These are phyloP conservation scores for Drosophila trapezifrons DNA, from an alignment of 1,140 invertebrate genomes.

Conservation along the genomic window DNA sequence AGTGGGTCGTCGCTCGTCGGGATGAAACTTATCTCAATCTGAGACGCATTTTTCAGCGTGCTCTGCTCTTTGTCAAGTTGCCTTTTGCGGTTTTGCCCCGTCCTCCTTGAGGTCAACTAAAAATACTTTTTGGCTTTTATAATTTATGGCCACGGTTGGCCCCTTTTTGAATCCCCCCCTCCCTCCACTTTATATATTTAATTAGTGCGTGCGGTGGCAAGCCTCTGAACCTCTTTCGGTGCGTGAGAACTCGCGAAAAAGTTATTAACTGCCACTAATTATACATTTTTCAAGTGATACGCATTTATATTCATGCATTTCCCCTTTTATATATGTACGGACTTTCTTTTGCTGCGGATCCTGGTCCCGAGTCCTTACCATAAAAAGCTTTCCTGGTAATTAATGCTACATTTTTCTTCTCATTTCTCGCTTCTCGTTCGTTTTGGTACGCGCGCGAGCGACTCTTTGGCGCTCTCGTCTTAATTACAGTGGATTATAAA, in stretches of 20 bases:
- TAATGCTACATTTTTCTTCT: conserved; percentile 60
- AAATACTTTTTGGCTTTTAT: conserved; percentile 61
- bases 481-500: conserved; percentile 75
- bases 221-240: conserved; percentile 36
- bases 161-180: conserved; percentile 4
- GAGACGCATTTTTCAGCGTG: conserved; percentile 63
- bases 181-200: conserved; percentile 65
- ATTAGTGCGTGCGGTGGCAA: conserved; percentile 57
- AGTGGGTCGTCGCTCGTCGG: not conserved
- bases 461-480: conserved; percentile 62
- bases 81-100: conserved; percentile 40
- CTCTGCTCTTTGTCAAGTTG: conserved; percentile 63
- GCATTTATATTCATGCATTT: conserved; percentile 71
- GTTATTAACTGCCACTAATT: conserved; percentile 77
- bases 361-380: conserved; percentile 24
- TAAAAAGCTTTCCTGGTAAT: conserved; percentile 69
- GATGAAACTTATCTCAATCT: conserved; percentile 65
- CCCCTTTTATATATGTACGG: conserved; percentile 34
- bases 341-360: conserved; percentile 9
- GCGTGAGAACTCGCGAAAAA: conserved; percentile 68
- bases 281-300: conserved; percentile 66
- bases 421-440: conserved; percentile 13
- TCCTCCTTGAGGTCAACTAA: conserved; percentile 45
- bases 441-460: conserved; percentile 18
- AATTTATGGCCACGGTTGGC: conserved; percentile 55